Evolutionary conservation across 64 coral and sea anemone species (phyloP), one percentile per base, ranked within the genome.

Genomic region (Catalaphyllia jardinei): DNA sequence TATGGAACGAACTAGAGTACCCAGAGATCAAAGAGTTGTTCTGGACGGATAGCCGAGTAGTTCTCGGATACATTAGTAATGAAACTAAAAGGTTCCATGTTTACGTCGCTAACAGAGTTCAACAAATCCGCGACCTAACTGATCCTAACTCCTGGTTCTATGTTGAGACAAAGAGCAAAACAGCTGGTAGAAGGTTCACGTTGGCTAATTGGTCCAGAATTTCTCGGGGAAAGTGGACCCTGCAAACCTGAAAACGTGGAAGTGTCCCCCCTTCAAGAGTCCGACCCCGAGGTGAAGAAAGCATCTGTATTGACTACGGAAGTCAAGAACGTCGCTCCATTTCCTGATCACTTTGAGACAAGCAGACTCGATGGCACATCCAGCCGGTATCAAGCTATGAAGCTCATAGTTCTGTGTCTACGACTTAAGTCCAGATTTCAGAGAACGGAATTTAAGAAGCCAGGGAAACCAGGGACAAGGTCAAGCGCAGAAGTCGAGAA

Each of bases 31-130:
- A 62, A 10, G 74, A 88, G 35, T 77, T 76, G 29, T 88, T 76
- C 74, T 73, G 88, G 88, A 90, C 88, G n/a, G 88, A 90, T 27
- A 80, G 76, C 35, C 59, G 15, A 75, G 79, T 73, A 31, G 71
- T 83, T n/a, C 69, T 91, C 17, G 71, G 79, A 52, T 91, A 91
- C 49, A 71, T 91, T 24, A 82, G 64, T 9, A 91, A 91, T 75
- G 72, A 81, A 49, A 52, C 89, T 10, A 82, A 69, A 50, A 72
- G 71, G n/a, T 91, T 91, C 19, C 89, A 91, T 5, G 25, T 75
- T 46, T 91, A 91, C 27, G 79, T 91, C 13, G 89, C 79, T 25
- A 85, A 86, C 73, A 62, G 73, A 60, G 52, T 88, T 46, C 72
- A 76, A 27, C 72, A 88, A 73, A 88, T 88, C 13, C 24, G 74